These are phyloP conservation scores for Parus major DNA, from an alignment of 2,113 vertebrate genomes.

Conservation along the genomic window DNA sequence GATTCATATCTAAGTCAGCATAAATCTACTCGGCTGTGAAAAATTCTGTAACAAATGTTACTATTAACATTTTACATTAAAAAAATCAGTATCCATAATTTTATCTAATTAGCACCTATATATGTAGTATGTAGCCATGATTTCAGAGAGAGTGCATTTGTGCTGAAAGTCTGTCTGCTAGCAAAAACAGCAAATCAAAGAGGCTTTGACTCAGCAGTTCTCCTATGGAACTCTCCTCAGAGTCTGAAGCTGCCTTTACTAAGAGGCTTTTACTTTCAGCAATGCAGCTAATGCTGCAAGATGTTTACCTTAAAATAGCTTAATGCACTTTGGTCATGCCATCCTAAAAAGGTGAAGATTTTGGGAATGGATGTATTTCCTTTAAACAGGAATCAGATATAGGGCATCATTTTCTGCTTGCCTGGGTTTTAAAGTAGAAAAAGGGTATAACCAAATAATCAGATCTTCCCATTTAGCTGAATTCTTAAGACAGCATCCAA, in stretches of 20 bases:
- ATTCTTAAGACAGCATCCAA: background rate
- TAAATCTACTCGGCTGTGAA: background rate
- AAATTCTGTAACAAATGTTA: background rate
- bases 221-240: background rate
- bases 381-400: background rate
- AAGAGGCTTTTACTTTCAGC: background rate
- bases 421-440: background rate
- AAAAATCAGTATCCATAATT: background rate
- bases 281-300: background rate
- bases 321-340: background rate
- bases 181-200: background rate
- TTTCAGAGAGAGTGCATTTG: background rate
- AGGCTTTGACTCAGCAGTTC: background rate
- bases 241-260: background rate
- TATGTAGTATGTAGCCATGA: background rate
- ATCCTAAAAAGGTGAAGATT: background rate
- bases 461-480: background rate
- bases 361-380: background rate
- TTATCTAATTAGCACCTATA: background rate
- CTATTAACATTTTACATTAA: background rate
- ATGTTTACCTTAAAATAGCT: background rate
- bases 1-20: background rate
- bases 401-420: background rate
- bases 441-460: background rate
- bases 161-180: background rate